phyloP scores from a whole-genome alignment of 1,140 invertebrate species.

The Drosophila auraria region DNA sequence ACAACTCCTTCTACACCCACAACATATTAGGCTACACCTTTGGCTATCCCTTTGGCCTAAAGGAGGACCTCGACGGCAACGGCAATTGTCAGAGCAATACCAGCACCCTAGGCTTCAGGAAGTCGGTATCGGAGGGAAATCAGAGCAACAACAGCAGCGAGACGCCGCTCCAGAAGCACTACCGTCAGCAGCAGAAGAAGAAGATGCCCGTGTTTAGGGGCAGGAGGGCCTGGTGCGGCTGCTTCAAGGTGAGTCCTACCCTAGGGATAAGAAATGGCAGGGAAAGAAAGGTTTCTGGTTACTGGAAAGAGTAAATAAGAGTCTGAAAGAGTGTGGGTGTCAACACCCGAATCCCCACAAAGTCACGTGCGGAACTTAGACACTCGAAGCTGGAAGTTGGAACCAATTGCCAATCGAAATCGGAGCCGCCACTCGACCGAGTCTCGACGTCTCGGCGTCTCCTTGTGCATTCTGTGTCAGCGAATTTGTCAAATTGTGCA shows the following conservation, averaged over 20 bases:
- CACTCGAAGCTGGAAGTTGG: neutral
- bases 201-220: constrained; percentile 87
- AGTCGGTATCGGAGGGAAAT: constrained; percentile 49
- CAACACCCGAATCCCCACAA: neutral
- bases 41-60: constrained; percentile 72
- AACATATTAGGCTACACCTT: constrained; percentile 84
- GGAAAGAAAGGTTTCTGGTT: too few relatives aligned
- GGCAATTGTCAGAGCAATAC: constrained; percentile 17
- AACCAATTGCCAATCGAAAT: constrained; percentile 33
- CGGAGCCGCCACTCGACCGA: constrained; percentile 19
- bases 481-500: constrained; percentile 57
- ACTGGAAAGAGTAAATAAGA: too few relatives aligned
- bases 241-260: constrained; percentile 86
- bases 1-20: constrained; percentile 73
- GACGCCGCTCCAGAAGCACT: constrained; percentile 83
- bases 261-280: neutral
- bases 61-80: constrained; percentile 55
- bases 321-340: neutral
- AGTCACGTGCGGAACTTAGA: constrained; percentile 60
- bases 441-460: neutral
- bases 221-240: constrained; percentile 88
- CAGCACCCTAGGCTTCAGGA: constrained; percentile 29
- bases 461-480: constrained; percentile 25
- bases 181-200: constrained; percentile 81
- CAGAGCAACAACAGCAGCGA: constrained; percentile 46